Evolutionary conservation across 2,797 vertebrate genomes (phyloP), one percentile per base, ranked within the genome.

Genomic region (Urophycis tenuis): DNA sequence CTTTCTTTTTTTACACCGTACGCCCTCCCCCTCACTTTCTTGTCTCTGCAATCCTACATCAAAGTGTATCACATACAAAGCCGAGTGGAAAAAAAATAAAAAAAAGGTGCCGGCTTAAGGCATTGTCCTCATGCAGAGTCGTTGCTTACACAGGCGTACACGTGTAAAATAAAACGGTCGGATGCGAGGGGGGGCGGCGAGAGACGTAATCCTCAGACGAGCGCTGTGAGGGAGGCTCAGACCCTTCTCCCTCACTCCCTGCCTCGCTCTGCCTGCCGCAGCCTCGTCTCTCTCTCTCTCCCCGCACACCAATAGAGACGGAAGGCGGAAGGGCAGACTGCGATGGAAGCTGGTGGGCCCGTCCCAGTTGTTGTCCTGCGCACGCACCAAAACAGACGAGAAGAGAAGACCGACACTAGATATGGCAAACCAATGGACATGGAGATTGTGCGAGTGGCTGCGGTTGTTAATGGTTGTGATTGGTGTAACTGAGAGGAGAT

Each of bases 281-380:
- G 39, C 45, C 22, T 17, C 19, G 14, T 49, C 45, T 49, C 45
- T 22, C 5, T 35, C 34, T 35, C 34, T 35, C 34, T 35, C 34
- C 88, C 85, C 85, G 92, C 91, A 88, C 91, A 92, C 92, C 92
- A 92, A 92, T 92, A 85, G 78, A 90, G 83, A 85, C 88, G 88
- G 87, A 89, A 90, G 89, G 82, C 88, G 91, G 88, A 83, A 9
- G 35, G 87, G 83, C 84, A 15, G 22, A 5, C 17, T 4, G 3
- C 22, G 45, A 22, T 49, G 45, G 45, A 7, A 17, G 45, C 45
- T 19, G 5, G 12, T 22, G 45, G 17, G 17, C 22, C 5, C 22
- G 45, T 49, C 45, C 45, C n/a, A n/a, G n/a, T n/a, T n/a, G n/a
- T n/a, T n/a, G n/a, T 49, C 45, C 22, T 49, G 45, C 45, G 19